These are phyloP conservation scores for Nomada flava DNA, from an alignment of 2,888 invertebrate genomes.

Conservation along the genomic window DNA sequence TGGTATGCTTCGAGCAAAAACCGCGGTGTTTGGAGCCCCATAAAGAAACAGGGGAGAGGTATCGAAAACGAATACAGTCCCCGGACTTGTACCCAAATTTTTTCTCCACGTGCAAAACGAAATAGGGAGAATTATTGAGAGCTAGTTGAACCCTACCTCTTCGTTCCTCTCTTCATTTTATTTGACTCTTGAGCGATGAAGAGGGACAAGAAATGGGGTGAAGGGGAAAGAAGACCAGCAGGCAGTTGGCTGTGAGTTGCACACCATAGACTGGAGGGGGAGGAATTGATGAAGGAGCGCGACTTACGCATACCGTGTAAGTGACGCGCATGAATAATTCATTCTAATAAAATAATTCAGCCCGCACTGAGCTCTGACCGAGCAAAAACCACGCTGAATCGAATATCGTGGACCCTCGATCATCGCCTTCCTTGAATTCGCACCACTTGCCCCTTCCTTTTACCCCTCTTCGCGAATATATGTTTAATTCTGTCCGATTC, in stretches of 20 bases:
- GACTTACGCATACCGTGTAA: conserved; percentile 83
- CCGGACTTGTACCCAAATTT: conserved; percentile 22
- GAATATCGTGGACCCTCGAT: conserved; percentile 42
- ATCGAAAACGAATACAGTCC: conserved; percentile 38
- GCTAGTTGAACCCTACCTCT: conserved; percentile 9
- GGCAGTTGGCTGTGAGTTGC: conserved; percentile 28
- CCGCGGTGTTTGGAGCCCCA: conserved; percentile 39
- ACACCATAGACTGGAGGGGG: conserved; percentile 42
- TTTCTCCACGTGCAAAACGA: conserved; percentile 27
- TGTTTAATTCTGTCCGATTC: conserved; percentile 1
- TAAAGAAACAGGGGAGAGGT: conserved; percentile 38
- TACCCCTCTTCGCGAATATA: background rate
- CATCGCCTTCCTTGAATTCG: conserved; percentile 38
- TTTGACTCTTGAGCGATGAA: background rate
- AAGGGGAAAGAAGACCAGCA: conserved; percentile 45
- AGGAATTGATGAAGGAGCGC: conserved; percentile 81
- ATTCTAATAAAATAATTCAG: conserved; percentile 83
- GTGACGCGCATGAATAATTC: conserved; percentile 83
- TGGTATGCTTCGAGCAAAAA: conserved; percentile 33
- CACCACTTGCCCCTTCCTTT: conserved; percentile 33
- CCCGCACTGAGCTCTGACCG: conserved; percentile 58
- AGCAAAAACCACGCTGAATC: conserved; percentile 67
- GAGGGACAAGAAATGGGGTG: conserved; percentile 29
- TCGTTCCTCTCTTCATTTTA: too few species aligned
- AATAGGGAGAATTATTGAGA: conserved; percentile 34